phyloP scores from a whole-genome alignment of 2,888 invertebrate genomes.

The Sclerodermus sp. region DNA sequence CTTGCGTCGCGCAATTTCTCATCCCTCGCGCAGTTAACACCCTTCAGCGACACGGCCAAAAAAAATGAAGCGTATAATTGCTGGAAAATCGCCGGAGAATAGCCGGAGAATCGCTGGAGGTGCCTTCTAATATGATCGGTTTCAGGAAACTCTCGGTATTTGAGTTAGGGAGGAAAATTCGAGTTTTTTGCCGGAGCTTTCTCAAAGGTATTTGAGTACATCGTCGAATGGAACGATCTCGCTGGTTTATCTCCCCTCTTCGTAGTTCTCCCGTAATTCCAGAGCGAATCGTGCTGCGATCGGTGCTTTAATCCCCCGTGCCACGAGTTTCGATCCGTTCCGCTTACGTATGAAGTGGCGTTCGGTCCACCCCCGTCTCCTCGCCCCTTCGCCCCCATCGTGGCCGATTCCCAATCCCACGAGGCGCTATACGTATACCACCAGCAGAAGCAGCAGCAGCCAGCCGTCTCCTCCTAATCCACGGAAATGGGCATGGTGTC shows the following conservation, averaged over 20 bases:
- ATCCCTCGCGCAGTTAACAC: too few species aligned
- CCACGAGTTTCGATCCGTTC: conserved; percentile 26
- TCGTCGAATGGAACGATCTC: conserved; percentile 10
- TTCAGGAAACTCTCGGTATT: too few species aligned
- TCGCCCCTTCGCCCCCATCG: conserved; percentile 12
- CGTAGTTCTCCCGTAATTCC: conserved; percentile 19
- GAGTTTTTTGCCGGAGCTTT: not conserved
- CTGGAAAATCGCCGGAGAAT: too few species aligned
- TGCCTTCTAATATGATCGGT: too few species aligned
- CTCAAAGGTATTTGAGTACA: conserved; percentile 1
- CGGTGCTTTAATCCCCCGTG: conserved; percentile 25
- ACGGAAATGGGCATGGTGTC: conserved; percentile 41
- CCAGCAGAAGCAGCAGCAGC: too few species aligned
- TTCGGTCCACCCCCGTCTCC: conserved; percentile 14
- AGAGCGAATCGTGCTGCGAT: conserved; percentile 17
- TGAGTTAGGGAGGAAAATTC: not conserved
- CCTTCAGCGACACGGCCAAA: too few species aligned
- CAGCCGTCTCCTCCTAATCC: conserved; percentile 29
- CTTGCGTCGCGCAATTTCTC: too few species aligned
- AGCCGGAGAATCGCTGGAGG: too few species aligned
- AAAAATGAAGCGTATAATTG: too few species aligned
- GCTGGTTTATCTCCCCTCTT: conserved; percentile 17
- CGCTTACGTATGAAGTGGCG: conserved; percentile 24
- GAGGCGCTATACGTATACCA: conserved; percentile 4
- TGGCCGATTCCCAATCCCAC: not conserved